Evolutionary conservation across 2,113 vertebrate genomes (phyloP), one percentile per base, ranked within the genome.

Genomic region (Neogobius melanostomus): DNA sequence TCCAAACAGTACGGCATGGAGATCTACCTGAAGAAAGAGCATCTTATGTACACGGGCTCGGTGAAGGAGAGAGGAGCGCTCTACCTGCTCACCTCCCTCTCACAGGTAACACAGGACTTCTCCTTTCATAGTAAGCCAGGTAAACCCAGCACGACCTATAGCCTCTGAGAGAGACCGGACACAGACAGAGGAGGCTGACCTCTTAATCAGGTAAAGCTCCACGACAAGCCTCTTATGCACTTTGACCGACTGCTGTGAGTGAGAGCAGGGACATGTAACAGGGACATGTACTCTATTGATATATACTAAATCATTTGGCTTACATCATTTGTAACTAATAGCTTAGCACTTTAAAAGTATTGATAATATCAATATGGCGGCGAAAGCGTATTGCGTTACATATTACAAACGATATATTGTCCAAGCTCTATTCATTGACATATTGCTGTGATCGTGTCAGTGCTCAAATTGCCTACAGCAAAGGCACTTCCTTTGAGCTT

Each of bases 1-100:
- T 97, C 95, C 66, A 97, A 97, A 82, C 94, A 93, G 74, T 96
- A 92, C 1, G 95, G 95, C n/a, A 91, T 95, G 90, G 95, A 97
- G 59, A 92, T 97, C 80, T 96, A 94, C 84, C 84, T 97, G 84
- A 97, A 97, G 89, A 96, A 96, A 85, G 96, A 97, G 72, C 93
- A 94, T 48, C 93, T 97, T 17, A 94, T 96, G 72, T 95, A 95
- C 86, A 97, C 95, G 0, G 95, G 95, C 70, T 95, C 95, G 14
- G 95, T 94, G 74, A 96, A 96, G 85, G 96, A 97, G 81, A 87
- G 96, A 80, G 95, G 96, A 53, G 96, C 92, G 0, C 80, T 95
- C 61, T 92, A 94, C 74, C 88, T 96, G 61, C 93, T 97, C 68
- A 88, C 90, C 76, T 95, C 93, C 1, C 85, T 97, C 63, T 85